phyloP scores from a whole-genome alignment of 2,888 invertebrate species.

The Erebia aethiops region DNA sequence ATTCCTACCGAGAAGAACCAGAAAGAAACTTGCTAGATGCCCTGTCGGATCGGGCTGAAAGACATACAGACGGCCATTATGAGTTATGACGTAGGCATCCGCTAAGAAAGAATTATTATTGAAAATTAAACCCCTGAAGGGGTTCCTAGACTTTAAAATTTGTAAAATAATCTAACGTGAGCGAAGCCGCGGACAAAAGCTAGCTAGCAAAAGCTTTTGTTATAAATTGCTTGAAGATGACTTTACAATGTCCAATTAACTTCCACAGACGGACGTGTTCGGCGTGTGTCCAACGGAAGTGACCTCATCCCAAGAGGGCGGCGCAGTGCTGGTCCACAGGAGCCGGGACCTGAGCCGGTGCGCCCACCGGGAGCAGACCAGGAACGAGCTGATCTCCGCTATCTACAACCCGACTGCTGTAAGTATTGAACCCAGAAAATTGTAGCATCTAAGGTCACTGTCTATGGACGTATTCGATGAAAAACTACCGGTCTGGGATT shows the following conservation, averaged over 20 bases:
- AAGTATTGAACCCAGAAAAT: constrained; percentile 52
- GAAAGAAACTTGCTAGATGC: too few species aligned
- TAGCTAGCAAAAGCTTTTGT: not conserved
- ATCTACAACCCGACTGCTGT: constrained; percentile 80
- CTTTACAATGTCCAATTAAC: not conserved
- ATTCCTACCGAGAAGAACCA: too few species aligned
- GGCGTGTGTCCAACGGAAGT: constrained; percentile 92
- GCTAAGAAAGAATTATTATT: too few species aligned
- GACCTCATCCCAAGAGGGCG: constrained; percentile 78
- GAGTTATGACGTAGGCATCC: too few species aligned
- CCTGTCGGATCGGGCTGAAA: too few species aligned
- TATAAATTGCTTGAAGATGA: not conserved
- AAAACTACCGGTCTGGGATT: too few species aligned
- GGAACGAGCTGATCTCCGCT: constrained; percentile 82
- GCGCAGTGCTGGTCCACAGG: constrained; percentile 84
- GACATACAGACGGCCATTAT: too few species aligned
- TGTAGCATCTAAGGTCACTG: not conserved
- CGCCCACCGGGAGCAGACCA: constrained; percentile 87
- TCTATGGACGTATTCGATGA: too few species aligned
- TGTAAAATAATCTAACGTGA: too few species aligned
- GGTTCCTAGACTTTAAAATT: too few species aligned
- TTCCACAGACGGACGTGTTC: constrained; percentile 87
- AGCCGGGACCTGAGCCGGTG: constrained; percentile 88
- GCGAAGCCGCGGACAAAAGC: too few species aligned
- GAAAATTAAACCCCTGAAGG: too few species aligned